Evolutionary conservation across 2,797 vertebrate genomes (phyloP).

Genomic region (Rhodeus uyekii): DNA sequence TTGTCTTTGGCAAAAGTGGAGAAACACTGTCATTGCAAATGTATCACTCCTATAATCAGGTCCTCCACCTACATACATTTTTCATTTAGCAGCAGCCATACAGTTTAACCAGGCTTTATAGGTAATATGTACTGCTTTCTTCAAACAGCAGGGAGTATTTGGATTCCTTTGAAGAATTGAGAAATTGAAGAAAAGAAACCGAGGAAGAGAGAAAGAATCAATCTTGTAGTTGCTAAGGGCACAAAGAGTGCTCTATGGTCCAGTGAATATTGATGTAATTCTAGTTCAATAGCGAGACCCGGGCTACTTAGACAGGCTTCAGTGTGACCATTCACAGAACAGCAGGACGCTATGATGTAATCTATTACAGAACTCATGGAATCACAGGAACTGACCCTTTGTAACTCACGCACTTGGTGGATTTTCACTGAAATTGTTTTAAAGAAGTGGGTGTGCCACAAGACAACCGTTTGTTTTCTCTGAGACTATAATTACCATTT

Average conservation of each 20-base stretch:
- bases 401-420: constrained; percentile 32
- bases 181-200: constrained; percentile 35
- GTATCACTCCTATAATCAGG: background rate
- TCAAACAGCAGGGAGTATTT: constrained; percentile 15
- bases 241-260: constrained; percentile 62
- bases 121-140: constrained; percentile 23
- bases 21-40: background rate
- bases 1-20: background rate
- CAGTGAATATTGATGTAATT: constrained; percentile 68
- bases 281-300: constrained; percentile 65
- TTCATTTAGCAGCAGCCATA: background rate
- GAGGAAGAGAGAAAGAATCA: constrained; percentile 45
- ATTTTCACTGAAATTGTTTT: constrained; percentile 35
- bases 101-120: background rate
- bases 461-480: constrained; percentile 40
- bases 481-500: constrained; percentile 35
- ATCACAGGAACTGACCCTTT: constrained; percentile 52
- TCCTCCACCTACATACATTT: background rate
- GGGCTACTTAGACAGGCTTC: constrained; percentile 60
- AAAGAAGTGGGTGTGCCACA: constrained; percentile 5
- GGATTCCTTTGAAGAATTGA: constrained; percentile 30
- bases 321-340: constrained; percentile 64
- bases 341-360: constrained; percentile 66
- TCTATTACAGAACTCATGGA: constrained; percentile 62
- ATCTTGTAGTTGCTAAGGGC: constrained; percentile 56